Percentiles rank a stretch among this genome's conserved stretches.
phyloP scores from a whole-genome alignment of 2,113 vertebrate genomes.

The Tonatia bakeri region DNA sequence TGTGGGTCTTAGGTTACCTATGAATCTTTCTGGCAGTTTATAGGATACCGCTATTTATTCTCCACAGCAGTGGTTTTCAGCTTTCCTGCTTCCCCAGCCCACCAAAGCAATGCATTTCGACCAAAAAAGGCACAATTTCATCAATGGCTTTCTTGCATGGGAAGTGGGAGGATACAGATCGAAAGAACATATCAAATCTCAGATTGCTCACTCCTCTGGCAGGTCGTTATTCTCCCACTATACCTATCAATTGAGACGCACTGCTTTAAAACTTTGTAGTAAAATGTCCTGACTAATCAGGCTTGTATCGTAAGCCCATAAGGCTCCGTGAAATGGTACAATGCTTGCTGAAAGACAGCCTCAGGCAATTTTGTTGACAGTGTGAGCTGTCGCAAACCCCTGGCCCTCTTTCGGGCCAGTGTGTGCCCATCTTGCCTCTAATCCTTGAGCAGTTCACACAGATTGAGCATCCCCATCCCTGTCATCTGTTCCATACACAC shows the following conservation, averaged over 20 bases:
- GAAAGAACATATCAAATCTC: background rate
- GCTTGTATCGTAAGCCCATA: background rate
- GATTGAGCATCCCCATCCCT: background rate
- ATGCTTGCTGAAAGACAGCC: background rate
- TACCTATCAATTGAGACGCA: no score
- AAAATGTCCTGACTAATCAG: background rate
- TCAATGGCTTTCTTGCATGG: background rate
- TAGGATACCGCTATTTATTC: conserved; percentile 15
- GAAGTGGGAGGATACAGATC: background rate
- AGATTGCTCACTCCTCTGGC: background rate
- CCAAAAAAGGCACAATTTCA: background rate
- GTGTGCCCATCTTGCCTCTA: background rate
- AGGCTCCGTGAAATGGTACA: background rate
- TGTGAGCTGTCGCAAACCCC: background rate
- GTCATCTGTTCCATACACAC: background rate
- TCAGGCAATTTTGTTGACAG: background rate
- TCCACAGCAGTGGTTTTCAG: background rate
- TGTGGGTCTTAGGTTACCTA: conserved; percentile 28
- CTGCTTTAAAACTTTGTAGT: background rate
- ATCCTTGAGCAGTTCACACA: background rate
- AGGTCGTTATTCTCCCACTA: background rate
- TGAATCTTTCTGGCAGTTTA: background rate
- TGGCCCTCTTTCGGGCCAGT: background rate
- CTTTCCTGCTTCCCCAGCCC: background rate
- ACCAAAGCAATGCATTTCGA: background rate